Base-by-base conservation (phyloP, 2,888 invertebrate genomes). In the Zygothrica quintamaculata region DNA sequence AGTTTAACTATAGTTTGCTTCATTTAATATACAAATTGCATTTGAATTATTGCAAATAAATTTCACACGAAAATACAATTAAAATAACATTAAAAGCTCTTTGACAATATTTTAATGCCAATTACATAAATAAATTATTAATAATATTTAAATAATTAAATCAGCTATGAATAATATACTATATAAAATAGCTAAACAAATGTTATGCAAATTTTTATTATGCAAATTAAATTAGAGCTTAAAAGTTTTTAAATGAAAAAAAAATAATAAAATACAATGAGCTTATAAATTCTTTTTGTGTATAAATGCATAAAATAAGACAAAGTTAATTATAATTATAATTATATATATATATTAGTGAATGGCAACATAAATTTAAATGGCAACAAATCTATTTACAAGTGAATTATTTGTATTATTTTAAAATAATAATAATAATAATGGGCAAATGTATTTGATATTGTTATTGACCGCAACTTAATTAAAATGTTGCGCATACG, bases 401-500 rank as follows among this genome's bases (percentile, higher is more conserved):
- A 5, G 3, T 22, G 5, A 3, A 22, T 22, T 22, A 22, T 22
- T 22, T 22, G 18, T 5, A 22, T 22, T 22, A 22, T 2, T 5
- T 22, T 3, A n/a, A n/a, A n/a, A n/a, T n/a, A n/a, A n/a, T n/a
- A n/a, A n/a, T n/a, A n/a, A n/a, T n/a, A n/a, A n/a, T n/a, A n/a
- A n/a, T n/a, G n/a, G n/a, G n/a, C n/a, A n/a, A n/a, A n/a, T n/a
- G n/a, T n/a, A n/a, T n/a, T n/a, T n/a, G n/a, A n/a, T n/a, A n/a
- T n/a, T 62, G 50, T 33, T 46, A 60, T 40, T 55, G 65, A 74
- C 84, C 85, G 55, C 88, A 85, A 84, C 77, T 81, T 81, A 87
- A 88, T 87, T 88, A 84, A 87, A 84, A 76, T 82, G 68, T 70
- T 80, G 62, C 68, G 64, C 65, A 76, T 66, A 74, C 72, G 71